Conservation (phyloP, 1,140 invertebrate genomes). For the Euura lappo region DNA sequence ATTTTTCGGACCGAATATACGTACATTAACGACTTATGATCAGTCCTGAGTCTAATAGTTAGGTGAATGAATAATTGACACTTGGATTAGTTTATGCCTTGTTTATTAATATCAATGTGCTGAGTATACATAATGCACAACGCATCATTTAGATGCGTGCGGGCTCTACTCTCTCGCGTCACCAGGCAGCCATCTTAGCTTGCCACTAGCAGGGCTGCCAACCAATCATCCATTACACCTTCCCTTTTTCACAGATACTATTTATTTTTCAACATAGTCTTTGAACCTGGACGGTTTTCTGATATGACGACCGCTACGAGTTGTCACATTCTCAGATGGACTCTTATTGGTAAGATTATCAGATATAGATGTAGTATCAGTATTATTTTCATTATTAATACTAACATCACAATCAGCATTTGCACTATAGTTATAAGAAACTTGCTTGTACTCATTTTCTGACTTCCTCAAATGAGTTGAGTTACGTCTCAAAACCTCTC, state of each 20-base stretch:
- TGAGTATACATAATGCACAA: no score
- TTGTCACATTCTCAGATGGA: not conserved
- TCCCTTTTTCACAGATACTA: no score
- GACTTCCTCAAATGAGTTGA: not conserved
- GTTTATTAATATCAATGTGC: no score
- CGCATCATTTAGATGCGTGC: no score
- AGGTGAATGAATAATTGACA: no score
- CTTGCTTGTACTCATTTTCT: not conserved
- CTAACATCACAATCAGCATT: not conserved
- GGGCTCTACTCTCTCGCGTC: no score
- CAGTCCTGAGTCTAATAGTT: no score
- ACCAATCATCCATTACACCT: not conserved
- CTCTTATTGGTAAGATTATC: not conserved
- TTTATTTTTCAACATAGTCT: not conserved
- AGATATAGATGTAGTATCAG: no score
- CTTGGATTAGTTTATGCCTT: no score
- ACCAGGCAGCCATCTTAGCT: no score
- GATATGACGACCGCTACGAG: not conserved
- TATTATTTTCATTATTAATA: not conserved
- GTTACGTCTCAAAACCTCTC: not conserved
- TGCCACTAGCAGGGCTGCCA: no score
- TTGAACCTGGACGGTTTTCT: not conserved
- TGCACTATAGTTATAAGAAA: not conserved
- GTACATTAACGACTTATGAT: not conserved
- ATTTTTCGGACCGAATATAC: conserved; percentile 20